phyloP scores from a whole-genome alignment of 2,797 vertebrate species.

The Malurus leucopterus region DNA sequence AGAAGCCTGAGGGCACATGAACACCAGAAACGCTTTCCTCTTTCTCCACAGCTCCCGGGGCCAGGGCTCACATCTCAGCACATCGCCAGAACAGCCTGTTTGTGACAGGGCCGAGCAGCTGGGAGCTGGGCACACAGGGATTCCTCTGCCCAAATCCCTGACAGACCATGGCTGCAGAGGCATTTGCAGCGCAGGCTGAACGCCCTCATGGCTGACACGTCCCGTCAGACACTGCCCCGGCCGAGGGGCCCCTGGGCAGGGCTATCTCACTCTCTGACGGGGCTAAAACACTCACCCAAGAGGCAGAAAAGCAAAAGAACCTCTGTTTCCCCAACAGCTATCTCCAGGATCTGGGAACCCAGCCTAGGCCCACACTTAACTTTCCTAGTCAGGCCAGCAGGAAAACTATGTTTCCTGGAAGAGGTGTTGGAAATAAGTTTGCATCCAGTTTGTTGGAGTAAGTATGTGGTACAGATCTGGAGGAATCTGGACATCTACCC shows the following conservation, averaged over 20 bases:
- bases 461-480: neutral
- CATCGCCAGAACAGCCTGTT: accelerated
- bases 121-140: neutral
- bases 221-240: neutral
- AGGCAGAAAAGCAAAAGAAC: neutral
- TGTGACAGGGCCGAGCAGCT: constrained; percentile 8
- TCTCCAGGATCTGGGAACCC: neutral
- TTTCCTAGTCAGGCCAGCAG: neutral
- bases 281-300: accelerated
- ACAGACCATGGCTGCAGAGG: neutral
- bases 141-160: neutral
- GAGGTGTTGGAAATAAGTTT: neutral
- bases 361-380: neutral
- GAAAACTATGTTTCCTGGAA: neutral
- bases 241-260: neutral
- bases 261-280: accelerated
- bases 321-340: neutral
- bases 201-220: neutral
- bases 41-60: accelerated
- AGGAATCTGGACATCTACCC: neutral
- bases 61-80: neutral
- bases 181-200: neutral
- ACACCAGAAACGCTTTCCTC: neutral
- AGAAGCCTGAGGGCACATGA: neutral
- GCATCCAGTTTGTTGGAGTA: neutral